phyloP scores from a whole-genome alignment of 2,888 invertebrate species.

The Drosophila vallismaia region DNA sequence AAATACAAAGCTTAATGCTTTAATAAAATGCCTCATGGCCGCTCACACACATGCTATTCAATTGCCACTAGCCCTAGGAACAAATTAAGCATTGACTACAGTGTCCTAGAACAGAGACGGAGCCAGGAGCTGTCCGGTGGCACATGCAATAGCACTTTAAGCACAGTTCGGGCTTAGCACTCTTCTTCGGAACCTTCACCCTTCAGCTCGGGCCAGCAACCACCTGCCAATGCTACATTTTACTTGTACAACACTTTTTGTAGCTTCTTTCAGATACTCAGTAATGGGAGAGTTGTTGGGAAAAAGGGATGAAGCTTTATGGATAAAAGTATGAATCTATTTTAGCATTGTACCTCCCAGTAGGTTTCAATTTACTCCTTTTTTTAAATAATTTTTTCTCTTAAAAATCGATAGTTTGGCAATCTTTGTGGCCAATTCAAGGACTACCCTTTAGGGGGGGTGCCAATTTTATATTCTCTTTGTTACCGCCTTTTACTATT shows the following conservation, averaged over 20 bases:
- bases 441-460: neutral
- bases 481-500: conserved; percentile 49
- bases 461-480: conserved; percentile 13
- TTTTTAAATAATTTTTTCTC: too few species aligned
- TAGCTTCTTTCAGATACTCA: conserved; percentile 36
- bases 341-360: neutral
- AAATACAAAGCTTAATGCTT: conserved; percentile 70
- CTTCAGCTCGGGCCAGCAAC: conserved; percentile 9
- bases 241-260: conserved; percentile 29
- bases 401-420: too few species aligned
- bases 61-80: conserved; percentile 54
- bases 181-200: conserved; percentile 2
- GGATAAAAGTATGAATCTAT: neutral
- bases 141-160: conserved; percentile 59
- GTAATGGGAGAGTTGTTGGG: neutral
- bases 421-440: neutral
- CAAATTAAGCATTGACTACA: conserved; percentile 65
- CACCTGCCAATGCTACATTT: conserved; percentile 49
- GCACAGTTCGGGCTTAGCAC: conserved; percentile 51
- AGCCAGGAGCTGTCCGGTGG: conserved; percentile 18
- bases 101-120: conserved; percentile 11
- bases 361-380: too few species aligned
- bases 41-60: conserved; percentile 66
- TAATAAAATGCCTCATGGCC: conserved; percentile 56
- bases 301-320: neutral